Base-by-base conservation (phyloP, 2,797 vertebrate species). In the Coregonus suidteri region DNA sequence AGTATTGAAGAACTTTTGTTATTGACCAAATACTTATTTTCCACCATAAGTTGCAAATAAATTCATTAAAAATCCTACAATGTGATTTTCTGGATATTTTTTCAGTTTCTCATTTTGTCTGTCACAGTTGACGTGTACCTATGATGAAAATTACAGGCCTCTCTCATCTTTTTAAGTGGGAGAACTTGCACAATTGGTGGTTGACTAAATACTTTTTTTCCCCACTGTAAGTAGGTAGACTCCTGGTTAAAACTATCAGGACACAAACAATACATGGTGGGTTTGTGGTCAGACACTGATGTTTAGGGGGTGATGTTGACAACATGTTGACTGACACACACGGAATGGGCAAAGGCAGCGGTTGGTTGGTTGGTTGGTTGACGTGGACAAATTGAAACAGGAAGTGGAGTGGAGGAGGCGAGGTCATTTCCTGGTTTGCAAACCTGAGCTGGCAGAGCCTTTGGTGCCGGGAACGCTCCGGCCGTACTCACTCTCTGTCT, bases 401-500 rank as follows among this genome's bases (percentile, higher is more conserved):
- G 64, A 52, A 82, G 83, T 79, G 77, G 78, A 34, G 3, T 66
- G 35, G 73, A 15, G 68, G 47, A 66, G n/a, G 11, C 31, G 37
- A 47, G 18, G 56, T 59, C 77, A 73, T 82, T 77, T 88, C 83
- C 88, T 84, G 56, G 18, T 81, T 77, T 91, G 88, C 91, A 89
- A 91, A 92, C 89, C 89, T 92, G 90, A 88, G 88, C 90, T 90
- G 79, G 89, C 88, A 66, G 89, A 85, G 90, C 88, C 88, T 90
- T 90, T 90, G 89, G 82, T 59, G n/a, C 56, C 79, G 82, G 85
- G 79, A 79, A 83, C 83, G 15, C 82, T 90, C 86, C 85, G 77
- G 90, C 88, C 83, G 86, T 91, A 97, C 98, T 97, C 95, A 99
- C 98, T 99, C 93, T 99, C 98, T 79, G 98, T 99, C 94, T 99